Evolutionary conservation across 2,113 vertebrate species (phyloP).

Genomic region (Campylorhamphus procurvoides): DNA sequence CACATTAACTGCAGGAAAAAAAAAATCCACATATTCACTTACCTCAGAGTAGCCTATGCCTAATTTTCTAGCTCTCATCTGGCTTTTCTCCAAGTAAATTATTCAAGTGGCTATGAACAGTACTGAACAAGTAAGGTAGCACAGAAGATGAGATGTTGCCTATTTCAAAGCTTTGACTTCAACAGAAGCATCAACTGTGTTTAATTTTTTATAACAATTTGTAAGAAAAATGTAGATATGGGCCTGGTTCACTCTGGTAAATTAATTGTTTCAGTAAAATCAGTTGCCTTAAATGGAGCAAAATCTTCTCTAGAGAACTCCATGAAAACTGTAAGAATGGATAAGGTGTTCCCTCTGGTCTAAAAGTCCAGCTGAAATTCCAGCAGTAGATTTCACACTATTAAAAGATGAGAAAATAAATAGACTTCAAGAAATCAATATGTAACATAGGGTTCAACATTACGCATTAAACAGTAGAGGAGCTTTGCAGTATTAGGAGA

Average conservation of each 20-base stretch:
- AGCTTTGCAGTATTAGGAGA: background rate
- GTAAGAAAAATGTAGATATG: background rate
- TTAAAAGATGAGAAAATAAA: background rate
- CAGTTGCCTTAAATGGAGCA: background rate
- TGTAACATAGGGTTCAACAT: background rate
- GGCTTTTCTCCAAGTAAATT: background rate
- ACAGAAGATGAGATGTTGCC: background rate
- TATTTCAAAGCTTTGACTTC: background rate
- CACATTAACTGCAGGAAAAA: background rate
- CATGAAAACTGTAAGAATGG: background rate
- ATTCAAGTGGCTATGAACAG: background rate
- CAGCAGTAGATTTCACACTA: background rate
- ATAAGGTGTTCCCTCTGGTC: background rate
- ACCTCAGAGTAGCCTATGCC: background rate
- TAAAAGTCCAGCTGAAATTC: background rate
- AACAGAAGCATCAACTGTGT: background rate
- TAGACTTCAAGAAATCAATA: background rate
- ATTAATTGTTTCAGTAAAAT: background rate
- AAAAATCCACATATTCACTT: background rate
- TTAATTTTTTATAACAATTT: background rate
- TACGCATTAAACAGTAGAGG: background rate
- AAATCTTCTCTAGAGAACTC: background rate
- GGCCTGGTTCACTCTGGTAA: background rate
- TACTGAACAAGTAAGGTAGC: background rate
- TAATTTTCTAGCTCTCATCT: background rate